These are phyloP conservation scores for Pseudopleuronectes americanus DNA, from an alignment of 2,797 vertebrate genomes.

Conservation along the genomic window DNA sequence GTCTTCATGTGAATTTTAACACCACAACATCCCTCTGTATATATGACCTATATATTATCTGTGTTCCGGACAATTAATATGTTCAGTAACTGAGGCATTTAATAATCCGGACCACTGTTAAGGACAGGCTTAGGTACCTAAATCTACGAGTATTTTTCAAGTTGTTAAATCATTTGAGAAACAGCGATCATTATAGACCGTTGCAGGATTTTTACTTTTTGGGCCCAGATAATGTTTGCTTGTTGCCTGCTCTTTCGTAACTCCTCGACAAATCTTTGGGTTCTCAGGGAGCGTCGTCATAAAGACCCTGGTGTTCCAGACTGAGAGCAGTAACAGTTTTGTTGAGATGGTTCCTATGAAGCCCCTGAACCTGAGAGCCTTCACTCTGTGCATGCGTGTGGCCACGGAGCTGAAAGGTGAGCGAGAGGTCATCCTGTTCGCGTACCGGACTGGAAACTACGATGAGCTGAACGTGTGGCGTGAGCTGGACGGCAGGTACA, in stretches of 20 bases:
- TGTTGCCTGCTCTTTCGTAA: neutral
- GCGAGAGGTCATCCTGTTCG: constrained; percentile 67
- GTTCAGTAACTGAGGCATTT: too few species aligned
- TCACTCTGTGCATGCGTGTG: constrained; percentile 73
- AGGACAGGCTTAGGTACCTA: too few species aligned
- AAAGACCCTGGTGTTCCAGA: constrained; percentile 51
- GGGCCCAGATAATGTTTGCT: neutral
- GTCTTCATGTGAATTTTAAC: too few species aligned
- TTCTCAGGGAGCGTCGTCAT: constrained; percentile 9
- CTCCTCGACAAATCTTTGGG: neutral
- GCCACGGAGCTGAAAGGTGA: constrained; percentile 49
- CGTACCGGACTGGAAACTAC: neutral
- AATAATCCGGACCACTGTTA: too few species aligned
- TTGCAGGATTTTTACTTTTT: neutral
- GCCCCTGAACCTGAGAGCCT: constrained; percentile 39
- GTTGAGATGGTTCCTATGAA: constrained; percentile 55
- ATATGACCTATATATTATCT: too few species aligned
- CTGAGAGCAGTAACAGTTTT: constrained; percentile 21
- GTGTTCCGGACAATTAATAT: too few species aligned
- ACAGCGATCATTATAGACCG: too few species aligned
- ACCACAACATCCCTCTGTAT: too few species aligned
- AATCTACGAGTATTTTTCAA: too few species aligned
- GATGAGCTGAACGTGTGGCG: constrained; percentile 69
- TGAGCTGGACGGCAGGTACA: constrained; percentile 53
- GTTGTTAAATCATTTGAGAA: too few species aligned